phyloP scores from a whole-genome alignment of 2,113 vertebrate species.

The Cricetomys ansorgei region DNA sequence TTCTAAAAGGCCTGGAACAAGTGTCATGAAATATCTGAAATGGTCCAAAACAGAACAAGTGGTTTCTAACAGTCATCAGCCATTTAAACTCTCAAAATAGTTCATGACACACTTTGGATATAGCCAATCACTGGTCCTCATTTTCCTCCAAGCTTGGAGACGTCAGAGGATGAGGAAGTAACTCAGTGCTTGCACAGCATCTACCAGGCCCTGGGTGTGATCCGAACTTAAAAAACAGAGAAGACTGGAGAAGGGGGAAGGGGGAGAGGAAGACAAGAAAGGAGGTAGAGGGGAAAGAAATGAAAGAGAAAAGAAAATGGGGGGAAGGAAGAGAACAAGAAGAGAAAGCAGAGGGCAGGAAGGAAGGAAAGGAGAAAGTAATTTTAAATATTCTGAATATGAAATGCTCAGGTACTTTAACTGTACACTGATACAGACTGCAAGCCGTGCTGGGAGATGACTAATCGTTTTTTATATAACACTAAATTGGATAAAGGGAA shows the following conservation, averaged over 20 bases:
- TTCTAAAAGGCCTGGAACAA: conserved; percentile 2
- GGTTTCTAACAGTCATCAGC: neutral
- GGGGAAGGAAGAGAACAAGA: neutral
- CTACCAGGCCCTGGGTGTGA: neutral
- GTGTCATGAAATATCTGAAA: conserved; percentile 36
- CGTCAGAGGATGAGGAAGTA: neutral
- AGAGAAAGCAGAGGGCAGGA: neutral
- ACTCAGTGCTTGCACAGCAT: too few relatives aligned
- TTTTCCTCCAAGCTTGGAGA: neutral
- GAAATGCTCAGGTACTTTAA: neutral
- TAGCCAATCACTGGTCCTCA: neutral
- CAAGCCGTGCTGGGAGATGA: neutral
- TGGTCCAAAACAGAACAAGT: neutral
- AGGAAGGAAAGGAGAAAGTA: neutral
- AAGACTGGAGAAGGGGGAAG: neutral
- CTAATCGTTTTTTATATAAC: neutral
- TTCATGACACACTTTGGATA: neutral
- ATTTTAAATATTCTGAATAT: neutral
- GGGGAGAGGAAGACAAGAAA: neutral
- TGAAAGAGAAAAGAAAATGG: neutral
- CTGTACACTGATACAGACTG: neutral
- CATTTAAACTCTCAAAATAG: neutral
- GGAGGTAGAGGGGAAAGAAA: too few relatives aligned
- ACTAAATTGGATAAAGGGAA: neutral
- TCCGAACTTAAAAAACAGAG: neutral